Base-by-base conservation (phyloP, 1,140 invertebrate species). In the Aplysia californica region DNA sequence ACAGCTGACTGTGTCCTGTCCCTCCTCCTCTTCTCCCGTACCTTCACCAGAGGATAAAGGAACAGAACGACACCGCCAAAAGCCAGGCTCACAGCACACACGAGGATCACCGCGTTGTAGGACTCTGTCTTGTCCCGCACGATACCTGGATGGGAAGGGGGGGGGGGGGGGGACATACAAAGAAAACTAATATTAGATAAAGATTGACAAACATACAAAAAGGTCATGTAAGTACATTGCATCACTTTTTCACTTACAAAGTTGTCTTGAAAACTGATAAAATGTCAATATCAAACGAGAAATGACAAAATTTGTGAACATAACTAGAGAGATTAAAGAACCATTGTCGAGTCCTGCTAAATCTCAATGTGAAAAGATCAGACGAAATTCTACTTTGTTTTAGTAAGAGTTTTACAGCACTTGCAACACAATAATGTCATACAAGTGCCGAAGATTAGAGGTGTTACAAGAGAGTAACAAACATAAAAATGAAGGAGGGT, bases 1-100 rank as follows among this genome's bases (percentile, higher is more conserved):
- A n/a, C n/a, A n/a, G n/a, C n/a, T n/a, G n/a, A n/a, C 50, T 23
- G 15, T 23, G 23, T 20, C 20, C 36, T n/a, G 4, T 67, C n/a
- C 3, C 44, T 72, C 44, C 70, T 75, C n/a, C 29, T 15, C 3
- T 75, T 39, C n/a, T 81, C 80, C 26, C 68, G 41, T 15, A 59
- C 38, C 20, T 67, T 67, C 18, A 80, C 66, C 18, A 81, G 35
- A 18, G 81, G 83, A 61, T 81, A 84, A 31, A 38, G 31, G 26
- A 81, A 68, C 29, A 84, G 55, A 1, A 81, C 33, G 29, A 75
- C 5, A 1, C 77, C 82, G 18, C 79, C 80, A 35, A 70, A 6
- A 0, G 81, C 5, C 55, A 76, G 58, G 33, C 55, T 76, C 21
- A 72, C 20, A n/a, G 68, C 36, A 55, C 80, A 81, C 4, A 85